Percentiles rank a stretch among this genome's conserved stretches.
These are phyloP conservation scores for Perizoma flavofasciatum DNA, from an alignment of 2,888 invertebrate species.

Conservation along the genomic window DNA sequence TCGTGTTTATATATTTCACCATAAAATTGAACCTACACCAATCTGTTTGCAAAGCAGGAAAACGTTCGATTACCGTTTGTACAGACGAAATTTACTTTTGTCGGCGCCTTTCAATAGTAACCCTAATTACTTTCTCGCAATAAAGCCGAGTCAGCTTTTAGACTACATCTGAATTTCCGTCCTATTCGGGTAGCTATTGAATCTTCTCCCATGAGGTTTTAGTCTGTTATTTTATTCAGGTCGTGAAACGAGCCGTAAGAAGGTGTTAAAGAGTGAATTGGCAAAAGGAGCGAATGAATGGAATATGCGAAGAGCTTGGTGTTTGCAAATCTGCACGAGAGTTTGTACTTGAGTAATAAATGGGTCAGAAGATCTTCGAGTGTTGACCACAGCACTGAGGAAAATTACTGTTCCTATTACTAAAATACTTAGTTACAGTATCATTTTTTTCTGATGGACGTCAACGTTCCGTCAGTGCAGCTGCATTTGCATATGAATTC, in stretches of 20 bases:
- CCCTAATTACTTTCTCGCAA: conserved; percentile 36
- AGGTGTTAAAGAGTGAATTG: conserved; percentile 81
- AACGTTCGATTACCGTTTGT: conserved; percentile 5
- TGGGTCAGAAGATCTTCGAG: conserved; percentile 39
- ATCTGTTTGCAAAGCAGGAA: background rate
- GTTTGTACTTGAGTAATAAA: conserved; percentile 68
- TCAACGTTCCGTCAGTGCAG: too few species aligned
- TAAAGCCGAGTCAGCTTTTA: conserved; percentile 40
- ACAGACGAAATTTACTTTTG: conserved; percentile 7
- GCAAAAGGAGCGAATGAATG: conserved; percentile 74
- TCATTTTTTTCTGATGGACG: background rate
- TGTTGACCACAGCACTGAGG: background rate
- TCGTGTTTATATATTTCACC: too few species aligned
- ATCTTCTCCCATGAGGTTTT: conserved; percentile 64
- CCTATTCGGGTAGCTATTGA: conserved; percentile 51
- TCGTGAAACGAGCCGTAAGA: conserved; percentile 72
- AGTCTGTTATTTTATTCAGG: conserved; percentile 74
- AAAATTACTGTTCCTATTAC: background rate
- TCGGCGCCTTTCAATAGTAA: conserved; percentile 20
- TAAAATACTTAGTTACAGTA: background rate
- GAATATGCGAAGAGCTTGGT: conserved; percentile 68
- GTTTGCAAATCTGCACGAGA: conserved; percentile 54
- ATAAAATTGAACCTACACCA: too few species aligned
- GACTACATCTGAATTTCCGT: conserved; percentile 50
- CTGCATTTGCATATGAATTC: too few species aligned